Conservation (phyloP, 2,113 vertebrate genomes). For the Girardinichthys multiradiatus region DNA sequence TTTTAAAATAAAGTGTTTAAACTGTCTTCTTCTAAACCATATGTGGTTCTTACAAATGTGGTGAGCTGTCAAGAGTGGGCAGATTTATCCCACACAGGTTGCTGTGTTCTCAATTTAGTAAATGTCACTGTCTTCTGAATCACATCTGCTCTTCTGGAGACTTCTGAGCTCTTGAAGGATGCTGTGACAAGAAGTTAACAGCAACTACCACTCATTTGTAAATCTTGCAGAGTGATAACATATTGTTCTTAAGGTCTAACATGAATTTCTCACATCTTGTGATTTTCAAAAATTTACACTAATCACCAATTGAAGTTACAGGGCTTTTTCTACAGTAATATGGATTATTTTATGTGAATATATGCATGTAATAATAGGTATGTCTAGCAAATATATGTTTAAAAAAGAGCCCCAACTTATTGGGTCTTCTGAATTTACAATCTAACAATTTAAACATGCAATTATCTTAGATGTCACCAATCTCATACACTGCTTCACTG, state of each 20-base stretch:
- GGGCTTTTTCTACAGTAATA: conserved; percentile 5
- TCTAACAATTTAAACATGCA: conserved; percentile 16
- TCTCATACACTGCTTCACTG: conserved; percentile 48
- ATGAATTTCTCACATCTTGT: conserved; percentile 27
- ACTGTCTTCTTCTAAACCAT: not conserved
- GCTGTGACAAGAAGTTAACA: conserved; percentile 16
- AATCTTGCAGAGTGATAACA: conserved; percentile 40
- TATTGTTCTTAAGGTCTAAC: conserved; percentile 38
- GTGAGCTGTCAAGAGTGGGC: not conserved
- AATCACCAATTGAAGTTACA: conserved; percentile 27
- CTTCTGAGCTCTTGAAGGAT: conserved; percentile 16
- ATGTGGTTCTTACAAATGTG: not conserved
- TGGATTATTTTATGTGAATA: conserved; percentile 6
- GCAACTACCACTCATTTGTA: conserved; percentile 23
- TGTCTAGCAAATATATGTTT: not conserved
- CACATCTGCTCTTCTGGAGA: conserved; percentile 9
- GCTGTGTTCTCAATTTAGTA: not conserved
- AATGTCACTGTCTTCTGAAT: conserved; percentile 5
- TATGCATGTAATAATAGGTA: not conserved
- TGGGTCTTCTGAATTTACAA: not conserved
- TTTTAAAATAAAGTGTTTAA: not conserved
- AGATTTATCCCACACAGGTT: not conserved
- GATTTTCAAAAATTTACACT: conserved; percentile 34
- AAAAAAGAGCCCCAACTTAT: not conserved
- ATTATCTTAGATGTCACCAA: conserved; percentile 47